phyloP scores from a whole-genome alignment of 2,888 invertebrate genomes.

The Cheilosia variabilis region DNA sequence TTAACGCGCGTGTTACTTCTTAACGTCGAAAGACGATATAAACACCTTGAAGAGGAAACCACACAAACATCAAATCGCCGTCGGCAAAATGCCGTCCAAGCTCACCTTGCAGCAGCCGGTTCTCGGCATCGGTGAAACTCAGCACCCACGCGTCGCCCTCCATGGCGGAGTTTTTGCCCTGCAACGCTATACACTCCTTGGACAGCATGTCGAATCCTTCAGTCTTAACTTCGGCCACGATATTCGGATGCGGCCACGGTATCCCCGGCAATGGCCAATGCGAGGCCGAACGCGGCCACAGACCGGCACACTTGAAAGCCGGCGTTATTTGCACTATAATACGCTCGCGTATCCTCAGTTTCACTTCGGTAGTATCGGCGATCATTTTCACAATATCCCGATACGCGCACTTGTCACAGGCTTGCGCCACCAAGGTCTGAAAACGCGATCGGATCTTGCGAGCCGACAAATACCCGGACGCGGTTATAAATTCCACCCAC shows the following conservation, averaged over 20 bases:
- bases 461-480: constrained; percentile 97
- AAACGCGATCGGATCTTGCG: constrained; percentile 97
- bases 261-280: constrained; percentile 97
- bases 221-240: constrained; percentile 96
- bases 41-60: no score
- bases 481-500: constrained; percentile 99
- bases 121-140: constrained; percentile 96
- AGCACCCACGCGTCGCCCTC: constrained; percentile 99
- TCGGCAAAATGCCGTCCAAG: constrained; percentile 61
- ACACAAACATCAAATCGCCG: constrained; percentile 58
- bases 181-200: constrained; percentile 93
- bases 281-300: constrained; percentile 97
- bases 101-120: constrained; percentile 91
- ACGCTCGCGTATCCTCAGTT: constrained; percentile 93
- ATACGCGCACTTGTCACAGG: constrained; percentile 97
- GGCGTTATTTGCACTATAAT: constrained; percentile 98
- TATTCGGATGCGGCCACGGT: constrained; percentile 96
- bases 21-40: no score
- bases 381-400: constrained; percentile 97
- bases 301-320: constrained; percentile 96
- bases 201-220: constrained; percentile 97
- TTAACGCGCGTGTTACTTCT: no score
- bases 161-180: constrained; percentile 94
- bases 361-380: constrained; percentile 97
- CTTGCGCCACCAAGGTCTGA: constrained; percentile 94